A percentile compares a stretch with the other conserved stretches of the same genome.
These are phyloP conservation scores for Rhinophrynus dorsalis DNA, from an alignment of 2,797 vertebrate species.

Conservation along the genomic window DNA sequence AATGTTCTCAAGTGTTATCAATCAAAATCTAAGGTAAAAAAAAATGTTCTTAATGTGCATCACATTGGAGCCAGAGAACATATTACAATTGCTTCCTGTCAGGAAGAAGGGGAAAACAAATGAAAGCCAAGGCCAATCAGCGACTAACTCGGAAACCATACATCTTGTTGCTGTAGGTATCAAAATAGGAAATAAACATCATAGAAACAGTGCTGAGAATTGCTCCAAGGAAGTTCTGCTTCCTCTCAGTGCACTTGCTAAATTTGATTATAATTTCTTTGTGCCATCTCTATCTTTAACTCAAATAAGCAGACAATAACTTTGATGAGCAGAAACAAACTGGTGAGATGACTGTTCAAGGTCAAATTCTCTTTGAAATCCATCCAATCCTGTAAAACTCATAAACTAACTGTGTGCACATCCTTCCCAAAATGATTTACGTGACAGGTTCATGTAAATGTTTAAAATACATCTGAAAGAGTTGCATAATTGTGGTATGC, in stretches of 20 bases:
- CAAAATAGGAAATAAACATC: conserved; percentile 79
- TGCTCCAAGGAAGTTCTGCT: conserved; percentile 66
- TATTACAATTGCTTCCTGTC: conserved; percentile 85
- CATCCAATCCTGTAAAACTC: neutral
- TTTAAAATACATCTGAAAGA: neutral
- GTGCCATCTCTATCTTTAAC: conserved; percentile 48
- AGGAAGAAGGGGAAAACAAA: conserved; percentile 70
- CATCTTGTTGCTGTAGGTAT: conserved; percentile 72
- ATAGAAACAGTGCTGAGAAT: conserved; percentile 74
- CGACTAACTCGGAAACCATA: conserved; percentile 58
- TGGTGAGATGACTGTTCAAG: no score
- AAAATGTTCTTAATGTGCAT: conserved; percentile 53
- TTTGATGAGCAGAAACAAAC: conserved; percentile 33
- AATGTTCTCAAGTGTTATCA: no score
- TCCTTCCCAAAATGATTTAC: neutral
- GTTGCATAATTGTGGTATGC: neutral
- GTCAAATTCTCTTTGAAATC: neutral
- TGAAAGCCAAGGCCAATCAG: conserved; percentile 63
- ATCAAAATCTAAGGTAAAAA: no score
- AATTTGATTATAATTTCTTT: conserved; percentile 65
- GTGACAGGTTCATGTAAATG: neutral
- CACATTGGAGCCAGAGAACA: conserved; percentile 64
- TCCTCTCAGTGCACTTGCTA: conserved; percentile 67
- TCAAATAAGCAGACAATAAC: conserved; percentile 5
- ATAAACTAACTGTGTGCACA: neutral